Base-by-base conservation (phyloP, 2,113 vertebrate genomes). In the Odontophorus gujanensis region DNA sequence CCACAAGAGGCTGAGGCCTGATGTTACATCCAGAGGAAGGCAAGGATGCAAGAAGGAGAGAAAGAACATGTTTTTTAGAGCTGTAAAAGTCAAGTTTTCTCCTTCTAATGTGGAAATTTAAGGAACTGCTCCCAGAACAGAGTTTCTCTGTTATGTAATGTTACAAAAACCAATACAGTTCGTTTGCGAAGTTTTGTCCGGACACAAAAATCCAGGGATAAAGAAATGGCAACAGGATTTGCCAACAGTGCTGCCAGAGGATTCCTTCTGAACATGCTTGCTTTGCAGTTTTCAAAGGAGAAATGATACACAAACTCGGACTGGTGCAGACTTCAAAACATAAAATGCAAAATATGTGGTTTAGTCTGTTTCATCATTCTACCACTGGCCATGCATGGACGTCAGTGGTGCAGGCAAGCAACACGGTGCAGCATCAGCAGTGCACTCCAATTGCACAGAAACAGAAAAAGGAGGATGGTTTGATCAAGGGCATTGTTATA, bases 191-290 rank as follows among this genome's bases (percentile, higher is more conserved):
- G 45, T 82, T 63, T 66, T 38, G 36, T 55, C 78, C 2, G 0
- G 36, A 79, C 85, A 77, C 93, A 95, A 85, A 82, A 80, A 87
- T 90, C 24, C 69, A 22, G 19, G 67, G 55, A 71, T 91, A 80
- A 87, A 89, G 74, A 87, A 72, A 69, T 40, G 62, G 74, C 24
- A 4, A 71, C 59, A 55, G 72, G 65, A 77, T 83, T 91, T 94
- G 55, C 67, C 20, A 4, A 62, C 67, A n/a, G 15, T 30, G 16
- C 18, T 58, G 72, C 26, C 65, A 55, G 61, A 90, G 19, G 59
- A 85, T 77, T 85, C 57, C 38, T 91, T 21, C 32, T 55, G 73
- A 45, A 84, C 92, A 34, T 34, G 50, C 68, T 71, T 83, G 42
- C 72, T 74, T 59, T 59, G 47, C 65, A 59, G 4, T 47, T 68